These are phyloP conservation scores for Sphenopsis melanotis DNA, from an alignment of 2,797 vertebrate species.

Conservation along the genomic window DNA sequence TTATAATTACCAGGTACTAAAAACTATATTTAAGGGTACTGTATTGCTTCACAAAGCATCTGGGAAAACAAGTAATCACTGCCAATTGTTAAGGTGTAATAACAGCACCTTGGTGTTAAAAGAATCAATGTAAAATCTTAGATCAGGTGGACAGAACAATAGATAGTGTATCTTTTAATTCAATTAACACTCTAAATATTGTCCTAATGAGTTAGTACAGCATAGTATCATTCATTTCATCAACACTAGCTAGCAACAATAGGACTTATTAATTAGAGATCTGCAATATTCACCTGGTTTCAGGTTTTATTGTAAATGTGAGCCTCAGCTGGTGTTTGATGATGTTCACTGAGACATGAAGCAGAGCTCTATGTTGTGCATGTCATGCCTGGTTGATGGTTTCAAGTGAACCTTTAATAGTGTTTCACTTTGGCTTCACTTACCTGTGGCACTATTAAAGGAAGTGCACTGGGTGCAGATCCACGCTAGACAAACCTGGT, in stretches of 20 bases:
- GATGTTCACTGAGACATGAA: not conserved
- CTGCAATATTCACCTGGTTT: not conserved
- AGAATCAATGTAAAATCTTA: not conserved
- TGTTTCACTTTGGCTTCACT: not conserved
- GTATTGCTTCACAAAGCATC: slow-evolving; percentile 23
- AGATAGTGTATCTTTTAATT: slow-evolving; percentile 36
- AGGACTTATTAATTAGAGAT: not conserved
- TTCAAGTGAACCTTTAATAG: not conserved
- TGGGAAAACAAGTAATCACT: slow-evolving; percentile 53
- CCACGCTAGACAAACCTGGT: not conserved
- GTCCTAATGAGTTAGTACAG: slow-evolving; percentile 41
- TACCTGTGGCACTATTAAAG: not conserved
- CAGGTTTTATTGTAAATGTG: not conserved
- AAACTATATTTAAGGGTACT: slow-evolving; percentile 52
- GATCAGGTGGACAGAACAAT: not conserved
- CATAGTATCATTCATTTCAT: slow-evolving; percentile 23
- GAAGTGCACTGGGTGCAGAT: not conserved
- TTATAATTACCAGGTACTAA: slow-evolving; percentile 62
- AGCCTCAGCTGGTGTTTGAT: not conserved
- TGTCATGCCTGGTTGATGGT: not conserved
- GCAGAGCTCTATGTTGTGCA: not conserved
- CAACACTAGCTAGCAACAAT: not conserved
- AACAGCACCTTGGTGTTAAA: not conserved
- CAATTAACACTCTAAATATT: slow-evolving; percentile 34
- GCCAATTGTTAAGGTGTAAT: slow-evolving; percentile 42